These are phyloP conservation scores for Henicopernis longicauda DNA, from an alignment of 2,113 vertebrate species.

Conservation along the genomic window DNA sequence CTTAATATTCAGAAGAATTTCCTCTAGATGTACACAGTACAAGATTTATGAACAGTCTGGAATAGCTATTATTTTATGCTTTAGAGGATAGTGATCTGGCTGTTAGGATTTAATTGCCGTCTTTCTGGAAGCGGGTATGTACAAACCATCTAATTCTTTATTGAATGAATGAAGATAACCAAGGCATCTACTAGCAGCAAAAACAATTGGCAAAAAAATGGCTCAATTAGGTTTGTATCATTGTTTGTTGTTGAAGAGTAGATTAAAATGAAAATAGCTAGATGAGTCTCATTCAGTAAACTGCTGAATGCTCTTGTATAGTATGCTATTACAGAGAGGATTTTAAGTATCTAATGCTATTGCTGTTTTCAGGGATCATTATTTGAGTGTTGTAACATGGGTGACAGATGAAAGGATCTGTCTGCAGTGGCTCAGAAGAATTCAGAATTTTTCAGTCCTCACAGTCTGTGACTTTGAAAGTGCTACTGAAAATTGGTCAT, in stretches of 20 bases:
- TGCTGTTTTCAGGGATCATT: conserved; percentile 73
- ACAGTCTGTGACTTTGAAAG: conserved; percentile 66
- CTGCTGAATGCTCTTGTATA: background rate
- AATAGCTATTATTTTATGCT: background rate
- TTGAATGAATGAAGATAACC: conserved; percentile 3
- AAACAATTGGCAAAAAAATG: background rate
- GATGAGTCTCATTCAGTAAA: conserved; percentile 13
- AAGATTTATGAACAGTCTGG: background rate
- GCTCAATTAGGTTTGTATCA: background rate
- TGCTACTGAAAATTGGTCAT: conserved; percentile 32
- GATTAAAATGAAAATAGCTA: conserved; percentile 5
- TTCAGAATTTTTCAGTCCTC: conserved; percentile 78
- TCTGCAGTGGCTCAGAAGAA: conserved; percentile 78
- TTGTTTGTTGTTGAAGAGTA: conserved; percentile 3
- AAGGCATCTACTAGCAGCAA: background rate
- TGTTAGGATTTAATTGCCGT: conserved; percentile 6
- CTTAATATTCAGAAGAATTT: background rate
- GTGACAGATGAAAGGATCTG: conserved; percentile 70
- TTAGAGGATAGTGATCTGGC: background rate
- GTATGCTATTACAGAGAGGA: background rate
- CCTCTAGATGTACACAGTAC: background rate
- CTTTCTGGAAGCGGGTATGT: background rate
- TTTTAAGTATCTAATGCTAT: background rate
- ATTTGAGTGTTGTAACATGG: conserved; percentile 77
- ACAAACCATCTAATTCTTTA: background rate